phyloP scores from a whole-genome alignment of 2,113 vertebrate species.

The Origma solitaria region DNA sequence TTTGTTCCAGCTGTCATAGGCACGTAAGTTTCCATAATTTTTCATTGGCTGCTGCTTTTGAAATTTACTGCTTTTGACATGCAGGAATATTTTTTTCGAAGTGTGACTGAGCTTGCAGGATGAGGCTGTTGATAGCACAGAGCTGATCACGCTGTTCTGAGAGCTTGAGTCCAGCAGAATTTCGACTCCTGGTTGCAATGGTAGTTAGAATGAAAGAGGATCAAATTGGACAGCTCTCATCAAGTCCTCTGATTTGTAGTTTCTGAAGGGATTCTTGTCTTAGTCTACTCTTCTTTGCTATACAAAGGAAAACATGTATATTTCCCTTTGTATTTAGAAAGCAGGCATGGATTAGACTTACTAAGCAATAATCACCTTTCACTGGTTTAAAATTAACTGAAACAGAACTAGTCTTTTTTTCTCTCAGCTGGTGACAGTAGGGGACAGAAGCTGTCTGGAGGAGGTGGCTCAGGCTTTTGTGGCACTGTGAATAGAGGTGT shows the following conservation, averaged over 20 bases:
- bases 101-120: not conserved
- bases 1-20: not conserved
- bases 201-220: not conserved
- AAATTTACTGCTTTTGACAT: not conserved
- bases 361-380: slow-evolving; percentile 14
- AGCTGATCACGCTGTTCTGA: not conserved
- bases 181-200: not conserved
- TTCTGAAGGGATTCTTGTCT: not conserved
- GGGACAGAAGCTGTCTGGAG: not conserved
- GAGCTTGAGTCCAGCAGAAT: not conserved
- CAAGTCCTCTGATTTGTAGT: not conserved
- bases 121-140: not conserved
- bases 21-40: not conserved
- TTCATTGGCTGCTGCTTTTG: not conserved
- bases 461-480: not conserved
- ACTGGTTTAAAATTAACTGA: slow-evolving; percentile 12
- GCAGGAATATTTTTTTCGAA: not conserved
- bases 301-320: not conserved
- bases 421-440: not conserved
- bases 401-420: not conserved
- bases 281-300: not conserved
- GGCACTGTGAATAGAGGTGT: not conserved
- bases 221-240: not conserved
- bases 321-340: not conserved
- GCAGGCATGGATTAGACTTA: not conserved